A percentile compares a stretch with the other conserved stretches of the same genome.
These are phyloP conservation scores for Odontamblyopus lacepedii DNA, from an alignment of 2,797 vertebrate genomes.

Conservation along the genomic window DNA sequence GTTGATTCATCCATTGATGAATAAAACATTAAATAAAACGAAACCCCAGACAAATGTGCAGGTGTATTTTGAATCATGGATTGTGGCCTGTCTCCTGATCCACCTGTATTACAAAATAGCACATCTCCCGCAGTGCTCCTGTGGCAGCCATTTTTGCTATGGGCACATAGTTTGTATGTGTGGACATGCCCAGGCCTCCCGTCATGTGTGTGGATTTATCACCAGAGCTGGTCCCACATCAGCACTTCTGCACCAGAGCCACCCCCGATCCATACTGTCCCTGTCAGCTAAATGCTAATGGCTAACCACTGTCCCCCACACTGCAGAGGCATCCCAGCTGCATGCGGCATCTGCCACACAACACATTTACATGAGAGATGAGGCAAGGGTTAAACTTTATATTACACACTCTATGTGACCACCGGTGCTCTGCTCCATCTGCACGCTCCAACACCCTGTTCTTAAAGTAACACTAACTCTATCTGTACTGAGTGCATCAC, in stretches of 20 bases:
- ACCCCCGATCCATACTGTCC: slow-evolving; percentile 57
- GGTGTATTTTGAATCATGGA: too few species aligned
- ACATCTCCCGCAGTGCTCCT: neutral
- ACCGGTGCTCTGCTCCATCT: neutral
- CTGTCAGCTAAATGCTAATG: slow-evolving; percentile 73
- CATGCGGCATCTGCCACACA: slow-evolving; percentile 26
- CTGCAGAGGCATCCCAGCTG: slow-evolving; percentile 2
- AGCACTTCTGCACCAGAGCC: slow-evolving; percentile 52
- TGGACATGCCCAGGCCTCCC: slow-evolving; percentile 21
- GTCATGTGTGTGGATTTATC: slow-evolving; percentile 38
- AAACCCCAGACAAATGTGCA: too few species aligned
- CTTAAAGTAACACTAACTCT: too few species aligned
- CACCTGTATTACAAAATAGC: too few species aligned
- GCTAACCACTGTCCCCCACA: slow-evolving; percentile 17
- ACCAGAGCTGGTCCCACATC: slow-evolving; percentile 39
- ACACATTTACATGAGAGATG: slow-evolving; percentile 9
- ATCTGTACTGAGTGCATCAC: too few species aligned
- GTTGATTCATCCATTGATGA: too few species aligned
- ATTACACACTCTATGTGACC: neutral
- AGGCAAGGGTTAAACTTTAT: neutral
- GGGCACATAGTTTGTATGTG: neutral
- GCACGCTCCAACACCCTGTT: neutral
- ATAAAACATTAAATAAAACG: too few species aligned
- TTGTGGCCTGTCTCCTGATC: too few species aligned
- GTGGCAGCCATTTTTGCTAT: neutral